A percentile compares a stretch with the other conserved stretches of the same genome.
Evolutionary conservation across 2,113 vertebrate genomes (phyloP).

Genomic region (Eubucco bourcierii): DNA sequence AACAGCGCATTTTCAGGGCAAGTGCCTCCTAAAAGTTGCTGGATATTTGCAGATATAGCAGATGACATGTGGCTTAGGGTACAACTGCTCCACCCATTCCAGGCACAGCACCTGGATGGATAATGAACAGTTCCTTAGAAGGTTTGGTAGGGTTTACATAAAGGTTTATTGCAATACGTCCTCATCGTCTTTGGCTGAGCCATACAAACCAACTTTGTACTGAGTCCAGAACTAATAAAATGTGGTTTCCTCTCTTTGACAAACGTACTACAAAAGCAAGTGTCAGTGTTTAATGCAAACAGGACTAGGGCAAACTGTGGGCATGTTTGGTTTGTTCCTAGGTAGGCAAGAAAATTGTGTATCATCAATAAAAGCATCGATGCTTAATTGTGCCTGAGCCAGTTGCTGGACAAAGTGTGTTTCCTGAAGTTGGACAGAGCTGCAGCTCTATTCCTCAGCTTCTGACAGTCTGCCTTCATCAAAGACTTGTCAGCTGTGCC

Average conservation of each 20-base stretch:
- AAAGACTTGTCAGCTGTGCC: background rate
- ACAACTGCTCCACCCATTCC: background rate
- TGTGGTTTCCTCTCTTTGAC: constrained; percentile 24
- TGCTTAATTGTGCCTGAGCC: background rate
- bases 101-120: background rate
- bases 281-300: constrained; percentile 38
- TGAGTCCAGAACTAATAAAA: constrained; percentile 53
- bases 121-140: background rate
- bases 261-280: constrained; percentile 19
- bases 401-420: background rate
- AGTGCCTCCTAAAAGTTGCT: background rate
- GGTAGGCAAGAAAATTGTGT: constrained; percentile 14
- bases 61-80: background rate
- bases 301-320: constrained; percentile 7
- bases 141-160: background rate
- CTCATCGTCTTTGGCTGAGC: background rate
- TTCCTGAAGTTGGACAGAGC: background rate
- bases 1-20: background rate
- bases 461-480: background rate
- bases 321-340: background rate
- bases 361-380: background rate
- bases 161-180: constrained; percentile 9
- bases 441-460: background rate
- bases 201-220: background rate
- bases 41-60: background rate